Base-by-base conservation (phyloP, 2,888 invertebrate genomes). In the Heliothis peltigera region DNA sequence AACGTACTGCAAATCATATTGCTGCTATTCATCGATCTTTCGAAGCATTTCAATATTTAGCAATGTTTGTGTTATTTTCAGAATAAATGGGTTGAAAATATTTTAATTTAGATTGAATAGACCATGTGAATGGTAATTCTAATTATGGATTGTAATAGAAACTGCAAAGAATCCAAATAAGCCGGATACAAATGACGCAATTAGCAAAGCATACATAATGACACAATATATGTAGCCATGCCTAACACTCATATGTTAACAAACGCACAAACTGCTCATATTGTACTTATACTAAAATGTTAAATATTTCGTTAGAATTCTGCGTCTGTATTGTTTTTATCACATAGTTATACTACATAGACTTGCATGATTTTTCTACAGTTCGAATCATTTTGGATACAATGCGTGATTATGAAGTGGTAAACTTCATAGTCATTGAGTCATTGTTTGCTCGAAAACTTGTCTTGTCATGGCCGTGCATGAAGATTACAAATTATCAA, bases 101-200 rank as follows among this genome's bases (percentile, higher is more conserved):
- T n/a, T n/a, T n/a, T n/a, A 25, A 25, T 25, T 3, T 25, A 25
- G 25, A 4, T 4, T 3, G 6, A 25, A 6, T 25, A 25, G 25
- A 25, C 25, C 25, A 25, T 6, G 6, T 25, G 3, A 25, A 6
- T 25, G 25, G 4, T 25, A 6, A 25, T 25, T 6, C 6, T 25
- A 25, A 6, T 25, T 6, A 4, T 6, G 6, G 25, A 25, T 6
- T 25, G 3, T 4, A 25, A 3, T 10, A 32, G 32, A 10, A 17
- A 63, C 58, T 47, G 35, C 58, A 1, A 56, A 75, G 46, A 39
- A 52, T 18, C 18, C 48, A 59, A 59, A 59, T 42, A 60, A 54
- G 46, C 10, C 42, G 42, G 59, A 64, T 56, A 64, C 72, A 59
- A 70, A 64, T 73, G 77, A 73, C 64, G 77, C 32, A 64, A 71